phyloP scores from a whole-genome alignment of 2,888 invertebrate genomes.

The Eilema griseolum region DNA sequence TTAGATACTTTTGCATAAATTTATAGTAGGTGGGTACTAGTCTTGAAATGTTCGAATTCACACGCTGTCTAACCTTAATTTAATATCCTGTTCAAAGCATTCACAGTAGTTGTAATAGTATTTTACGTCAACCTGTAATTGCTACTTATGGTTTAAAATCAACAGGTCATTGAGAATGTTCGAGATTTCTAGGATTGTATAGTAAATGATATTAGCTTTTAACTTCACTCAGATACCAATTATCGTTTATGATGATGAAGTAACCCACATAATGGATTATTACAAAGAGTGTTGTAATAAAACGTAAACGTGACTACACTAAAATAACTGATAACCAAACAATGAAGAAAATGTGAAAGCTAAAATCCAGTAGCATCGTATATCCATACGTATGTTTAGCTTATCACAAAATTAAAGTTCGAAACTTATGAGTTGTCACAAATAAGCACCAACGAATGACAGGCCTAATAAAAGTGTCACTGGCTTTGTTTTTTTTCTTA shows the following conservation, averaged over 20 bases:
- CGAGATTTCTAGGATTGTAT: background rate
- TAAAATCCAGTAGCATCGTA: slow-evolving; percentile 74
- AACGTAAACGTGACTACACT: slow-evolving; percentile 43
- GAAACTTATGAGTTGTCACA: slow-evolving; percentile 80
- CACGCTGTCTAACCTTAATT: slow-evolving; percentile 15
- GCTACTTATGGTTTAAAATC: background rate
- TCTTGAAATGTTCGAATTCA: slow-evolving; percentile 10
- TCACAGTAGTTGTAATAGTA: background rate
- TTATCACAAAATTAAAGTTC: slow-evolving; percentile 83
- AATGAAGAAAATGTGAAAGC: slow-evolving; percentile 73
- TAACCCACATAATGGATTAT: slow-evolving; percentile 32
- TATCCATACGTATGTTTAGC: slow-evolving; percentile 69
- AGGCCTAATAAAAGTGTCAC: slow-evolving; percentile 84
- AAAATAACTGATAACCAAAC: slow-evolving; percentile 49
- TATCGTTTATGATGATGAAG: slow-evolving; percentile 47
- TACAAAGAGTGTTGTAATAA: slow-evolving; percentile 41
- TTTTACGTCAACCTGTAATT: slow-evolving; percentile 9
- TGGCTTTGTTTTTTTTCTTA: slow-evolving; percentile 67
- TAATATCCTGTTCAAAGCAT: slow-evolving; percentile 17
- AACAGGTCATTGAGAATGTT: background rate
- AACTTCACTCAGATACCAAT: slow-evolving; percentile 9
- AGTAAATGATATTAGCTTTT: background rate
- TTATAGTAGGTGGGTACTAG: background rate
- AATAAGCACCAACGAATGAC: slow-evolving; percentile 75
- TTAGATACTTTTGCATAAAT: too few relatives aligned